Percentiles rank a stretch among this genome's conserved stretches.
Conservation (phyloP, 37 sponge, comb jelly and placozoan genomes). For the Bolinopsis microptera region DNA sequence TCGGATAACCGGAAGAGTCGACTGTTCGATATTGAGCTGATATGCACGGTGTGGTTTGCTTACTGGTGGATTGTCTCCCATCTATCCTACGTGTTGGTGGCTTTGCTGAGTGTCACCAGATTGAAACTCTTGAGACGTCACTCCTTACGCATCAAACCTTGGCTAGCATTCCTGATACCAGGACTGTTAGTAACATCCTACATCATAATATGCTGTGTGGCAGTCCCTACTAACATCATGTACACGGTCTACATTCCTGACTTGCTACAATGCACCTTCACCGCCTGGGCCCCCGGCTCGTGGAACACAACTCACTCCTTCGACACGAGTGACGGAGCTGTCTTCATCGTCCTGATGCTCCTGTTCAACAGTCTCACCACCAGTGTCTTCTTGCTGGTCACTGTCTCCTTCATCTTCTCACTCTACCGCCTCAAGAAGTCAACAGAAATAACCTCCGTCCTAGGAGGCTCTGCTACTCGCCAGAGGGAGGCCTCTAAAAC, state of each 20-base stretch:
- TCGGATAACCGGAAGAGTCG: neutral
- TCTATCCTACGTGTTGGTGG: neutral
- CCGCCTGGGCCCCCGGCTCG: neutral
- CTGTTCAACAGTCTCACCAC: neutral
- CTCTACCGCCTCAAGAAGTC: neutral
- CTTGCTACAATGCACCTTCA: neutral
- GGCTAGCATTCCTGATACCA: neutral
- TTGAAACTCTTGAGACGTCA: neutral
- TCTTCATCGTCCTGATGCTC: neutral
- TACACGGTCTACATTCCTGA: neutral
- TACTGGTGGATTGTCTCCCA: neutral
- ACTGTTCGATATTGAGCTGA: neutral
- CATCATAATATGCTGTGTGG: neutral
- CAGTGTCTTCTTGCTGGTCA: neutral
- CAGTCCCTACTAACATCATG: neutral
- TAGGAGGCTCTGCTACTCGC: neutral
- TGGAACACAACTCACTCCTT: neutral
- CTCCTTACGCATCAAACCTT: neutral
- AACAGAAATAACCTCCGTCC: neutral
- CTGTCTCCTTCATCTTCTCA: neutral
- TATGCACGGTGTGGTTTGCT: neutral
- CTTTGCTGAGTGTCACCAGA: neutral
- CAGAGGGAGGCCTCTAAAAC: constrained; percentile 21
- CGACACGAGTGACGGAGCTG: neutral
- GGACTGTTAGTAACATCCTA: neutral